Percentiles rank a stretch among this genome's conserved stretches.
phyloP scores from a whole-genome alignment of 2,113 vertebrate genomes.

The Xenopus borealis region DNA sequence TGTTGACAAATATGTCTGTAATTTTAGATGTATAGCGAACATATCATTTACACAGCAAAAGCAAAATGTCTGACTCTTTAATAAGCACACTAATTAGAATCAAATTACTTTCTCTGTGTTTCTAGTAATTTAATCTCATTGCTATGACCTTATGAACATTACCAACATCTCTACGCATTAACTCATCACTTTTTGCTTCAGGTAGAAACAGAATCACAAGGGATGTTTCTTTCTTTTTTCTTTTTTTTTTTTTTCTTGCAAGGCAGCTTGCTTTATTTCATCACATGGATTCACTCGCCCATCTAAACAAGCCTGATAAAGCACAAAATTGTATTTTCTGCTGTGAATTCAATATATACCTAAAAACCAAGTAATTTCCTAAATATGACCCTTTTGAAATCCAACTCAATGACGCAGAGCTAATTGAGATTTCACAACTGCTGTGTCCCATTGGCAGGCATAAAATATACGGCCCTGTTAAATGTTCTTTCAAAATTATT shows the following conservation, averaged over 20 bases:
- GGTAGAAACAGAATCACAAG: neutral
- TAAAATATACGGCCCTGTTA: neutral
- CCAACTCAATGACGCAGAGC: neutral
- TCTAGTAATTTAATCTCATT: too few relatives aligned
- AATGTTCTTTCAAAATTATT: slow-evolving; percentile 6
- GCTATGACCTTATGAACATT: too few relatives aligned
- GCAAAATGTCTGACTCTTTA: too few relatives aligned
- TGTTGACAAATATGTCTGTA: too few relatives aligned
- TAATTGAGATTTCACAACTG: slow-evolving; percentile 22
- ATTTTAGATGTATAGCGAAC: too few relatives aligned
- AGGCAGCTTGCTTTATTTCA: neutral
- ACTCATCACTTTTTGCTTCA: neutral
- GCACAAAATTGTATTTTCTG: slow-evolving; percentile 15
- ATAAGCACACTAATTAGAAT: too few relatives aligned
- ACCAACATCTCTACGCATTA: too few relatives aligned
- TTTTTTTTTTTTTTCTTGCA: neutral
- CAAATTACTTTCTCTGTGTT: too few relatives aligned
- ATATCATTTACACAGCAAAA: too few relatives aligned
- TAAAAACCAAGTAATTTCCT: slow-evolving; percentile 10
- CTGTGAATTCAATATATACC: neutral
- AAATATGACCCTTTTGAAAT: slow-evolving; percentile 8
- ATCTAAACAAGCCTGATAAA: neutral
- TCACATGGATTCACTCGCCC: neutral
- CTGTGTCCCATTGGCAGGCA: neutral
- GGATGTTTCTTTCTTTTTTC: neutral